Base-by-base conservation (phyloP, 2,888 invertebrate species). In the Arrhopalites spinosus region DNA sequence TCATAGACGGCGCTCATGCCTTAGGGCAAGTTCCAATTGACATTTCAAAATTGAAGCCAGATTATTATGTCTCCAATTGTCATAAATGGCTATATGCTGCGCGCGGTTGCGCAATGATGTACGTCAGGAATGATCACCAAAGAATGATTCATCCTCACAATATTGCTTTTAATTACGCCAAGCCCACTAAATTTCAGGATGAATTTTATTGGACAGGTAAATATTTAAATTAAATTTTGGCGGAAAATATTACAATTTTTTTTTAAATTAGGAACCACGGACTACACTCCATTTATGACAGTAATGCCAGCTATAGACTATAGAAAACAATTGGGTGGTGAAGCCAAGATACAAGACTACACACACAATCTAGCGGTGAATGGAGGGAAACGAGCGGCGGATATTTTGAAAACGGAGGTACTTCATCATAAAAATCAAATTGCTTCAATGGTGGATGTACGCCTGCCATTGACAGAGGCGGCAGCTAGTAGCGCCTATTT, bases 1-100 rank as follows among this genome's bases (percentile, higher is more conserved):
- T 81, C 17, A 77, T 81, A n/a, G 81, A 81, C 67, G 81, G 79
- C 1, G 81, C 81, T 61, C 81, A 81, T 74, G 79, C 78, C 7
- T 70, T 81, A 43, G 81, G 81, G 2, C 79, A 80, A 29, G 70
- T 81, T 47, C 78, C 78, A 1, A 74, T 81, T n/a, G 72, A 81
- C 69, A 25, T 81, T 5, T 47, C 63, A 0, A 67, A 69, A 0
- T 30, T 81, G 7, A 71, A 20, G 23, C 78, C 79, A 0, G 81
- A 81, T 43, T 79, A 73, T 53, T 81, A 81, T 30, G 78, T 80
- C 15, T 78, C 79, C 1, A 78, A 79, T 56, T 72, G 73, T n/a
- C 79, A 81, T 68, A 81, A 81, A 61, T 81, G 81, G 81, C 17
- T 81, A 7, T 81, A 78, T 56, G 75, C 79, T 25, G 64, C 79